Base-by-base conservation (phyloP, 2,888 invertebrate species). In the Melanophora roralis region DNA sequence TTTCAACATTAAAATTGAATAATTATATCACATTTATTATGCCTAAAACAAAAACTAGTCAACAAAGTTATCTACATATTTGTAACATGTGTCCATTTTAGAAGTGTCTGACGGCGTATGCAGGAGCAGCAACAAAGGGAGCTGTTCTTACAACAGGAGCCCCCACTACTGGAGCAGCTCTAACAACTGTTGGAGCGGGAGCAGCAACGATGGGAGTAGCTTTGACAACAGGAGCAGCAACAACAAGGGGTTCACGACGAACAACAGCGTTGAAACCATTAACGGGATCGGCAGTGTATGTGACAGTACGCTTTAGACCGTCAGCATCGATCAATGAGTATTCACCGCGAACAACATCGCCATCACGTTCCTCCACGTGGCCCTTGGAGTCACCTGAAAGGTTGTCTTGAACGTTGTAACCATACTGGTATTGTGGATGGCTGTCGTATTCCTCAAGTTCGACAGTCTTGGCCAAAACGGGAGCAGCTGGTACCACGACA, bases 231-330 rank as follows among this genome's bases (percentile, higher is more conserved):
- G 79, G 72, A 64, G 80, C 72, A 67, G 83, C 73, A 45, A 83
- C 84, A n/a, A 79, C 82, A 32, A 84, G 67, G 6, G 85, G 84
- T 73, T 85, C 84, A 64, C 85, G 85, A 53, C 84, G 81, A 7
- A 89, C 89, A 16, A 89, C 86, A 49, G 89, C 89, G 72, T 89
- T 89, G 84, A 89, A 89, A n/a, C 89, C 89, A 45, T 89, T 85
- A 9, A 88, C 21, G 40, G 87, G 84, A 83, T 89, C 89, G 11
- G 89, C 89, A 0, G 89, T 87, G 80, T 89, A 89, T 72, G 89
- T 87, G 8, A 89, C 89, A 69, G 86, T 89, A 64, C 89, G 86
- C 36, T 87, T 87, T 79, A 86, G 86, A 59, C 90, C 90, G 84
- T 90, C 90, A 81, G 90, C 84, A 51, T 90, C 90, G 59, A 89